These are phyloP conservation scores for Pogonognathellus flavescens DNA, from an alignment of 1,140 invertebrate genomes.

Conservation along the genomic window DNA sequence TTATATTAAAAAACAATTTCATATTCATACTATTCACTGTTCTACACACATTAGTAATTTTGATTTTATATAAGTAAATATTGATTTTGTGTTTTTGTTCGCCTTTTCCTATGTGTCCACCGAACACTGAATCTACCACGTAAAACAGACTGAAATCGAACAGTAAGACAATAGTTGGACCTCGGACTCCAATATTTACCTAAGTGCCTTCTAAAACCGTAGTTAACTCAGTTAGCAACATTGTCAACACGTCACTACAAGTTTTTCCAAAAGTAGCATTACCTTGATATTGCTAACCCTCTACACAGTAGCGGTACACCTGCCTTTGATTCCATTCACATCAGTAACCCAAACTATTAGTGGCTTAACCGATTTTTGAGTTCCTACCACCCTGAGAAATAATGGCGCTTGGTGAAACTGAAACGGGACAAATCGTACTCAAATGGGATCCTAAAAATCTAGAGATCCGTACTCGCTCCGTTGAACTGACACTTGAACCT, in stretches of 20 bases:
- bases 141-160: conserved; percentile 5
- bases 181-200: not conserved
- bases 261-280: conserved; percentile 14
- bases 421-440: conserved; percentile 76
- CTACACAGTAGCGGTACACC: conserved; percentile 11
- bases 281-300: conserved; percentile 9
- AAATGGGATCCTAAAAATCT: conserved; percentile 98
- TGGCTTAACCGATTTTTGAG: conserved; percentile 30
- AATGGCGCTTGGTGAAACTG: conserved; percentile 62
- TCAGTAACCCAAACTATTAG: conserved; percentile 4
- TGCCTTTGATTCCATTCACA: conserved; percentile 14
- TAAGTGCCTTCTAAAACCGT: not conserved
- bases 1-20: too few relatives aligned
- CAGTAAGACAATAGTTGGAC: conserved; percentile 25
- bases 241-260: conserved; percentile 1
- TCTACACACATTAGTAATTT: not conserved
- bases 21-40: too few relatives aligned
- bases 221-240: conserved; percentile 7
- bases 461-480: conserved; percentile 97
- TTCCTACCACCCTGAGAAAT: not conserved
- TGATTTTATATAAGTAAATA: not conserved
- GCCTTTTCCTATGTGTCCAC: conserved; percentile 1
- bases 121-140: conserved; percentile 3
- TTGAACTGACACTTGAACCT: conserved; percentile 96
- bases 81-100: conserved; percentile 36